Percentiles rank a stretch among this genome's conserved stretches.
phyloP scores from a whole-genome alignment of 2,797 vertebrate genomes.

The Lepus oiostolus region DNA sequence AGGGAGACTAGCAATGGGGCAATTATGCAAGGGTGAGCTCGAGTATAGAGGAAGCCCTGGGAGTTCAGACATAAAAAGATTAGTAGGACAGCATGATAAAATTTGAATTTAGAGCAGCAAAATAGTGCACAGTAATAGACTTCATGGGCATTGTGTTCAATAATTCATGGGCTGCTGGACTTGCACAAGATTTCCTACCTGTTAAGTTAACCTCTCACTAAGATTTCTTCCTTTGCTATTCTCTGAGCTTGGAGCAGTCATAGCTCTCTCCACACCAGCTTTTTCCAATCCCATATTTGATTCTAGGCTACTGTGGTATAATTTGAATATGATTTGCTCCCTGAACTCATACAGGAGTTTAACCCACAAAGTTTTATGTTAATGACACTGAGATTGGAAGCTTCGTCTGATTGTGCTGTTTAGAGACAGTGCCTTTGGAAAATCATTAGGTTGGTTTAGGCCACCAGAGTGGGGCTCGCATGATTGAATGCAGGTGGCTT shows the following conservation, averaged over 20 bases:
- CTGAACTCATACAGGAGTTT: too few relatives aligned
- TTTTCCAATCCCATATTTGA: not conserved
- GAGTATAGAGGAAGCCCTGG: not conserved
- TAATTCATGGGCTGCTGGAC: constrained; percentile 59
- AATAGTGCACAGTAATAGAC: constrained; percentile 31
- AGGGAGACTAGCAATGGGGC: not conserved
- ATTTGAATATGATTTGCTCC: too few relatives aligned
- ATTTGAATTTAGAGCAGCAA: constrained; percentile 51
- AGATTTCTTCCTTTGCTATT: constrained; percentile 9
- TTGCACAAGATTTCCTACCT: constrained; percentile 2
- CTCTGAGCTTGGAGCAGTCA: not conserved
- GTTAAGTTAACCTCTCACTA: constrained; percentile 7
- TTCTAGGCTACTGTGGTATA: not conserved
- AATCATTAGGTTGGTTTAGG: too few relatives aligned
- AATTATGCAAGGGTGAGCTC: not conserved
- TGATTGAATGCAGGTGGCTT: too few relatives aligned
- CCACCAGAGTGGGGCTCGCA: too few relatives aligned
- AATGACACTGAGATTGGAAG: too few relatives aligned
- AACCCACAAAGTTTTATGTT: too few relatives aligned
- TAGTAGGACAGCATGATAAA: constrained; percentile 25
- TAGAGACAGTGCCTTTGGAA: too few relatives aligned
- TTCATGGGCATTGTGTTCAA: constrained; percentile 45
- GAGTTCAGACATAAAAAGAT: constrained; percentile 55
- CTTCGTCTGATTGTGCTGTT: too few relatives aligned
- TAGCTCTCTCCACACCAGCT: not conserved